These are phyloP conservation scores for Leucopternis melanops DNA, from an alignment of 2,113 vertebrate species.

Conservation along the genomic window DNA sequence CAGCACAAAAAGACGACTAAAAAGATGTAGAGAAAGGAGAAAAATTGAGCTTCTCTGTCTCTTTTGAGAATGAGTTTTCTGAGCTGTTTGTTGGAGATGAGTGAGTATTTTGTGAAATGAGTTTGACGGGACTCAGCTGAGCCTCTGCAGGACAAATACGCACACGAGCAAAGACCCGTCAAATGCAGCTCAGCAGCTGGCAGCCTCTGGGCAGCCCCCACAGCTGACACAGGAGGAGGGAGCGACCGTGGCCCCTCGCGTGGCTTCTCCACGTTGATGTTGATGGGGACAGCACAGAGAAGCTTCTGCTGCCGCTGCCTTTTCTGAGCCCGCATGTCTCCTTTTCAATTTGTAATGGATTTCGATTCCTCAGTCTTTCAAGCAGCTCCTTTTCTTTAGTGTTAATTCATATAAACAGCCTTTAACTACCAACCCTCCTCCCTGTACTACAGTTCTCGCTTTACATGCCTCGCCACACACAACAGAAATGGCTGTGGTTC, in stretches of 20 bases:
- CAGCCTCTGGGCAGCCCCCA: neutral
- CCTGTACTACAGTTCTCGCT: neutral
- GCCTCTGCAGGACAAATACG: neutral
- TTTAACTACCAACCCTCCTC: neutral
- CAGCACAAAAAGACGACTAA: neutral
- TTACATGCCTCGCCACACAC: neutral
- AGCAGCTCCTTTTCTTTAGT: neutral
- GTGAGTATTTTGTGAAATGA: neutral
- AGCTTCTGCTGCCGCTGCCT: neutral
- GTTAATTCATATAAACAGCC: neutral
- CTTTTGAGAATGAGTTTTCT: neutral
- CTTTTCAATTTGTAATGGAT: neutral
- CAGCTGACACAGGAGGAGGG: fast-evolving
- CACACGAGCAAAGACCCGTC: neutral
- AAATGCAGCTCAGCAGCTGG: neutral
- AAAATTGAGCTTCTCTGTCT: neutral
- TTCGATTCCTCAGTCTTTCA: neutral
- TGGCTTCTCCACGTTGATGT: fast-evolving
- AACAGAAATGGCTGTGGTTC: neutral
- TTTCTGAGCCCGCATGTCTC: neutral
- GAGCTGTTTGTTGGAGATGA: neutral
- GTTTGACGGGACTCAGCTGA: neutral
- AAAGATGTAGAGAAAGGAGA: neutral
- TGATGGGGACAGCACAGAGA: neutral
- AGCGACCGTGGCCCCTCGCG: fast-evolving